Evolutionary conservation across 2,888 invertebrate genomes (phyloP).

Genomic region (Drosophila anomalipes): DNA sequence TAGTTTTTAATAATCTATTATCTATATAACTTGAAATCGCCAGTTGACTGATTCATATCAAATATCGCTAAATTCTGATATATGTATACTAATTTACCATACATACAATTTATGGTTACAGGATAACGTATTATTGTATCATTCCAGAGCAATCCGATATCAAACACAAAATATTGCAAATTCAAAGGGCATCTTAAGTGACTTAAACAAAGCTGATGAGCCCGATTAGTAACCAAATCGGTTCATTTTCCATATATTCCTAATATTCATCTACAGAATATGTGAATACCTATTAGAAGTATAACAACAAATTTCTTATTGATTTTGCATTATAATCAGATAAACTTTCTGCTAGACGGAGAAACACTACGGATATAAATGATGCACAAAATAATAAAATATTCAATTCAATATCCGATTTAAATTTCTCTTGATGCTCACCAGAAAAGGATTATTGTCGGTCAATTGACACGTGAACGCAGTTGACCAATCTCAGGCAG

Average conservation of each 20-base stretch:
- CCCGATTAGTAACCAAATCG: not conserved
- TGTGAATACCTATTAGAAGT: not conserved
- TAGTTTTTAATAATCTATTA: too few relatives aligned
- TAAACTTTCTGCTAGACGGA: not conserved
- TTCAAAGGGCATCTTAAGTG: not conserved
- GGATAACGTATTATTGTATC: not conserved
- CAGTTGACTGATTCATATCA: too few relatives aligned
- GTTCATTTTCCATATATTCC: not conserved
- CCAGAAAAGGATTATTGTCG: constrained; percentile 37
- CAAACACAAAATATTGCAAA: not conserved
- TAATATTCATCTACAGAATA: not conserved
- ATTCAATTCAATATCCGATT: not conserved
- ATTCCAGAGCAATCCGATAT: not conserved
- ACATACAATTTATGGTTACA: not conserved
- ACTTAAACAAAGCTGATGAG: not conserved
- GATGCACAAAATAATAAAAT: not conserved
- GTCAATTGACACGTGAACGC: constrained; percentile 47
- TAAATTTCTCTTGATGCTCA: constrained; percentile 19
- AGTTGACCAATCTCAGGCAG: constrained; percentile 41
- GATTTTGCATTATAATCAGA: not conserved
- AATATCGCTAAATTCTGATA: too few relatives aligned
- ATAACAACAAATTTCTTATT: not conserved
- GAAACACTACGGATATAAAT: not conserved
- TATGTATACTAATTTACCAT: too few relatives aligned
- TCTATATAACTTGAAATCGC: too few relatives aligned